phyloP scores from a whole-genome alignment of 2,113 vertebrate genomes.

The Lipotes vexillifer region DNA sequence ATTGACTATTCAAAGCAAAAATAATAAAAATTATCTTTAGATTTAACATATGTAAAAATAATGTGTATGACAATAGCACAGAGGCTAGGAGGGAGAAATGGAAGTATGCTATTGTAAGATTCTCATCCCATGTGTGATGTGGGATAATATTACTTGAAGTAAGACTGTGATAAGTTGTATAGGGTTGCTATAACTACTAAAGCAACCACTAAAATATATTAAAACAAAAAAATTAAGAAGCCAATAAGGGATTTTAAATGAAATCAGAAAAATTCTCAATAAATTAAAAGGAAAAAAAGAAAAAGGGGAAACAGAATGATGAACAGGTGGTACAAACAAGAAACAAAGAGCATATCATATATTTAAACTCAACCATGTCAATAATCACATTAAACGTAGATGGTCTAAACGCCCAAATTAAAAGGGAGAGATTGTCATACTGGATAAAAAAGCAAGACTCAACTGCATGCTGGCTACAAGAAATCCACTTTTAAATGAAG shows the following conservation, averaged over 20 bases:
- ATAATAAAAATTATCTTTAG: neutral
- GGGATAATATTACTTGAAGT: neutral
- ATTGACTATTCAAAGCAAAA: conserved; percentile 27
- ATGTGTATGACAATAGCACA: neutral
- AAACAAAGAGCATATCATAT: neutral
- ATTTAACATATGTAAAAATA: neutral
- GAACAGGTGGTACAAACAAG: neutral
- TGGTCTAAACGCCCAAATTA: neutral
- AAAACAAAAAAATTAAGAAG: neutral
- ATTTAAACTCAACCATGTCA: neutral
- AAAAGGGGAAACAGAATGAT: neutral
- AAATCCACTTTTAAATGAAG: conserved; percentile 19
- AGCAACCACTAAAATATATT: neutral
- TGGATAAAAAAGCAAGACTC: neutral
- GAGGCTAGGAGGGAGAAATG: neutral
- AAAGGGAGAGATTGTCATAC: neutral
- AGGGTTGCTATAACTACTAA: neutral
- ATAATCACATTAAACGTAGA: conserved; percentile 10
- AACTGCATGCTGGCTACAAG: neutral
- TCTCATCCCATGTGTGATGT: neutral
- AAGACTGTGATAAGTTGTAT: neutral
- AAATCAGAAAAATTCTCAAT: neutral
- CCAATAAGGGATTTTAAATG: neutral
- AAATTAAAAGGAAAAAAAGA: neutral
- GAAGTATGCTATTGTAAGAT: neutral